Conservation (phyloP, 2,797 vertebrate genomes). For the Lagorchestes hirsutus region DNA sequence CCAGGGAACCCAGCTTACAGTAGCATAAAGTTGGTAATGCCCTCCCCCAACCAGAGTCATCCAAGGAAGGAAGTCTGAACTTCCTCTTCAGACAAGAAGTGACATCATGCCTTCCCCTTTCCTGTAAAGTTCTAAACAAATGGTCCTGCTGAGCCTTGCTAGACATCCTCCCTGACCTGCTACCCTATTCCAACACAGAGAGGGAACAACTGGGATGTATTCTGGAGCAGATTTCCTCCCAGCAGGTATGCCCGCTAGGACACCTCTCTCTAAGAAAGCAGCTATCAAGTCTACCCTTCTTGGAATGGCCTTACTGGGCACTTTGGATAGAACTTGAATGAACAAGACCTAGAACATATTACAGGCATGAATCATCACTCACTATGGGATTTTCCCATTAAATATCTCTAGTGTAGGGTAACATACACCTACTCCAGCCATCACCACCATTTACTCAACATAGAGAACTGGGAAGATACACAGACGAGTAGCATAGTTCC, state of each 20-base stretch:
- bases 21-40: not conserved
- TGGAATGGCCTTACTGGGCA: not conserved
- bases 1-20: not conserved
- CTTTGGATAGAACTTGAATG: not conserved
- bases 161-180: conserved; percentile 77
- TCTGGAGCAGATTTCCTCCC: conserved; percentile 43
- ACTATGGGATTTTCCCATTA: not conserved
- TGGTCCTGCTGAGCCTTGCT: conserved; percentile 82
- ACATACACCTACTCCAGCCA: not conserved
- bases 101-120: conserved; percentile 84
- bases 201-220: conserved; percentile 31
- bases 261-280: not conserved
- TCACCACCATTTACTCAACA: not conserved
- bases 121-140: conserved; percentile 84
- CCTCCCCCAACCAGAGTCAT: conserved; percentile 65
- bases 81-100: conserved; percentile 89
- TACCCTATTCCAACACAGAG: conserved; percentile 71
- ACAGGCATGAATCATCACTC: not conserved
- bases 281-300: not conserved
- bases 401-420: not conserved
- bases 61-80: conserved; percentile 83
- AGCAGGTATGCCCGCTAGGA: conserved; percentile 24
- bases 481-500: not conserved
- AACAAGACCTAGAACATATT: not conserved
- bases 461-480: not conserved